Evolutionary conservation across 2,888 invertebrate species (phyloP).

Genomic region (Erebia aethiops): DNA sequence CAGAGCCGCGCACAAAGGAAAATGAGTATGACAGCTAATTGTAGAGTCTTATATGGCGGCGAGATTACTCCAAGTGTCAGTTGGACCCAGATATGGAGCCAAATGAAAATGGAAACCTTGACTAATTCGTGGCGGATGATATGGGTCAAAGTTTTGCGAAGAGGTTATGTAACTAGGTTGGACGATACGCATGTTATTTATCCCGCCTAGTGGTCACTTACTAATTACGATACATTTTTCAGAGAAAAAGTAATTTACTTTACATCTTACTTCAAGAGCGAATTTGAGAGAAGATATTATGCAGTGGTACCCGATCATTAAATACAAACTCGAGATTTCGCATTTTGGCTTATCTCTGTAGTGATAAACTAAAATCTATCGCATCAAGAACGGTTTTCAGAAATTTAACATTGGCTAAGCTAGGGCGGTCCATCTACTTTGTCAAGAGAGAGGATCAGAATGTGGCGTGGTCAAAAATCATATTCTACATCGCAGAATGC

Average conservation of each 20-base stretch:
- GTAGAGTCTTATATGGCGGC: slow-evolving; percentile 67
- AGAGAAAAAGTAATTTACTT: neutral
- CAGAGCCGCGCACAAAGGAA: slow-evolving; percentile 65
- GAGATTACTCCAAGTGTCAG: slow-evolving; percentile 67
- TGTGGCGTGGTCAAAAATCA: neutral
- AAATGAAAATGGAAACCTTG: slow-evolving; percentile 70
- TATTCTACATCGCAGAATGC: neutral
- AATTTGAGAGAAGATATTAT: no score
- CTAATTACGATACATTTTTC: neutral
- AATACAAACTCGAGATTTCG: no score
- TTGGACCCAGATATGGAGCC: slow-evolving; percentile 59
- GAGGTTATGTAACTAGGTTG: neutral
- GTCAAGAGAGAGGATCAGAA: neutral
- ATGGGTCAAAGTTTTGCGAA: slow-evolving; percentile 46
- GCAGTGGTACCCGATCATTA: no score
- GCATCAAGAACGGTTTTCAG: no score
- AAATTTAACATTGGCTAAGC: neutral
- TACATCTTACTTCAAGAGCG: neutral
- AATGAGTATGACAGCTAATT: slow-evolving; percentile 71
- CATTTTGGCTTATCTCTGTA: no score
- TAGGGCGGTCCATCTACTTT: neutral
- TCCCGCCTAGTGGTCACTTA: neutral
- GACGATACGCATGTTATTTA: neutral
- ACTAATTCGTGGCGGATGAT: slow-evolving; percentile 63
- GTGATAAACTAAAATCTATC: no score